Evolutionary conservation across 2,113 vertebrate genomes (phyloP).

Genomic region (Suricata suricatta): DNA sequence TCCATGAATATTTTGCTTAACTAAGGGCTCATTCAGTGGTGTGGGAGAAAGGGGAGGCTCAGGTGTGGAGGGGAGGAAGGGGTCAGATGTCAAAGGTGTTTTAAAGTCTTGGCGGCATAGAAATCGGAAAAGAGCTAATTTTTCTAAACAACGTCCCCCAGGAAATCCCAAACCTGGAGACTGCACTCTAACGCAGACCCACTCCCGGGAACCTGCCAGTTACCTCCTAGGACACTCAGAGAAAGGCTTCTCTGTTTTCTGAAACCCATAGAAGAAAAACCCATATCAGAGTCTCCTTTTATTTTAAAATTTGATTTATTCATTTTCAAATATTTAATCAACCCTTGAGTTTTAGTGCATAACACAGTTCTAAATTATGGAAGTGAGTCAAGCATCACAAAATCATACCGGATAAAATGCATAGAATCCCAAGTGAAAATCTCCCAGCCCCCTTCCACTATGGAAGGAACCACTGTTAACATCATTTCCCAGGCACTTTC

Average conservation of each 20-base stretch:
- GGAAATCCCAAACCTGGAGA: not conserved
- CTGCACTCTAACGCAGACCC: not conserved
- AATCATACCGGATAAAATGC: not conserved
- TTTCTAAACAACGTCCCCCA: not conserved
- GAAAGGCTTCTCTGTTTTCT: not conserved
- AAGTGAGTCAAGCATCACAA: not conserved
- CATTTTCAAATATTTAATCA: not conserved
- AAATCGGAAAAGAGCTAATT: not conserved
- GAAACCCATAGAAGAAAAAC: not conserved
- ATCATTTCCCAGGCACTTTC: not conserved
- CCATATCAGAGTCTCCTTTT: not conserved
- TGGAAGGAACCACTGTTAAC: not conserved
- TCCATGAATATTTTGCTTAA: not conserved
- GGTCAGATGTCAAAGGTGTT: not conserved
- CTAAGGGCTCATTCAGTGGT: not conserved
- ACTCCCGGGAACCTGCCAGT: accelerated
- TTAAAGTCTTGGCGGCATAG: not conserved
- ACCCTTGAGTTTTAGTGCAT: not conserved
- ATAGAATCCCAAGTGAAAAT: not conserved
- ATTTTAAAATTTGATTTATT: not conserved
- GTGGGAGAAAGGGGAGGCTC: not conserved
- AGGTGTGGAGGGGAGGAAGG: not conserved
- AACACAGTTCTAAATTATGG: not conserved
- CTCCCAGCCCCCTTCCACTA: no score
- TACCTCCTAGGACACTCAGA: not conserved